Evolutionary conservation across 92 coral and sea anemone species (phyloP), one percentile per base, ranked within the genome.

Genomic region (Epizoanthus stellaris): DNA sequence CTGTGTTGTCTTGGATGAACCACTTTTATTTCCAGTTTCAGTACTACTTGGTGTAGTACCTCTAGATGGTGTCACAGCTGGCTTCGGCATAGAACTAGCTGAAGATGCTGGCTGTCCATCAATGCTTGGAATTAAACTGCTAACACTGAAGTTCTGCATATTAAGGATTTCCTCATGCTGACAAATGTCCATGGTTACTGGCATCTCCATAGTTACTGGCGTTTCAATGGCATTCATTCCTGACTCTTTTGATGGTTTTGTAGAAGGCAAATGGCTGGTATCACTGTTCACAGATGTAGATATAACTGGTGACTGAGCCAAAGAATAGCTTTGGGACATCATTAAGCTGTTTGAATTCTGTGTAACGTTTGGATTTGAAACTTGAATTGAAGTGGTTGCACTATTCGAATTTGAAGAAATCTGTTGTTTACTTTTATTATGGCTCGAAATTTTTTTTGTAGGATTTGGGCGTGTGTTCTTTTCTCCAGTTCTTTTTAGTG

Each of bases 151-250:
- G 54, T 86, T 94, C 87, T 94, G 98, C 21, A 91, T 58, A 39
- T 84, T 90, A 52, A 94, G 89, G 75, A 92, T 86, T 63, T 94
- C 96, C 56, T 86, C 95, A 53, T 92, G 95, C 20, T 94, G 95
- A 82, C 98, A 89, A 72, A 92, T 89, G 21, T 86, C 91, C 83
- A 86, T 71, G 80, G 39, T 40, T 14, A 76, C 69, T 6, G 82
- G 82, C 67, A 59, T 76, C 53, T 38, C 68, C 6, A 59, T 38
- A 3, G 72, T 21, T 45, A 62, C 61, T 3, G 71, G 15, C 2
- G 73, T 5, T 45, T 79, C 60, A 16, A 38, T 5, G 7, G 38
- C 0, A 56, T 43, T 47, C 17, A 43, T 21, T 40, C 83, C n/a
- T 1, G 83, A 67, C 23, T 45, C 36, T 64, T 79, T 79, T 43